phyloP scores from a whole-genome alignment of 1,140 invertebrate species.

The Eueides isabella region DNA sequence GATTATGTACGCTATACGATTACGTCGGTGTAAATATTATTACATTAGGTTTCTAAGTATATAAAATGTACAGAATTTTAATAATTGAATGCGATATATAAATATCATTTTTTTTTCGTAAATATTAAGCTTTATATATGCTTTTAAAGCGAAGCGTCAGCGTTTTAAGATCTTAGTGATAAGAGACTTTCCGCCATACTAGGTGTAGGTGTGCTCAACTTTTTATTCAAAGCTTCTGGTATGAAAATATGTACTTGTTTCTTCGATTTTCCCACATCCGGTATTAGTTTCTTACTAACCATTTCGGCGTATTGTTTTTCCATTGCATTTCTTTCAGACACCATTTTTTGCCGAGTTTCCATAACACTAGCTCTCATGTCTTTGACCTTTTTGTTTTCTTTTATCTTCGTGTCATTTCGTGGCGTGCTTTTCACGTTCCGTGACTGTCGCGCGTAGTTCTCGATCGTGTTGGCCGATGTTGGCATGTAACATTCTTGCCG shows the following conservation, averaged over 20 bases:
- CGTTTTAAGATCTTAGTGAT: conserved; percentile 54
- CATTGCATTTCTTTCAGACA: conserved; percentile 59
- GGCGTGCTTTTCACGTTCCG: conserved; percentile 66
- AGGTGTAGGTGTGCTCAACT: conserved; percentile 46
- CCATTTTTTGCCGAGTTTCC: conserved; percentile 66
- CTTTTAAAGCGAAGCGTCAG: neutral
- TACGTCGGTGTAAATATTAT: too few species aligned
- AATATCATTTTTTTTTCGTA: neutral
- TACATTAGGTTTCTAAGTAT: neutral
- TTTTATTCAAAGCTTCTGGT: conserved; percentile 82
- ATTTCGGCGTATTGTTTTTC: conserved; percentile 77
- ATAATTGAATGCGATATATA: neutral
- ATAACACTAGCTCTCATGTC: conserved; percentile 58
- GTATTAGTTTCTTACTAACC: conserved; percentile 74
- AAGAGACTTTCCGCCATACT: conserved; percentile 64
- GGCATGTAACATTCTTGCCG: conserved; percentile 68
- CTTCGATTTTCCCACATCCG: conserved; percentile 67
- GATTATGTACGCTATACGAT: too few species aligned
- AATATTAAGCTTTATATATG: neutral
- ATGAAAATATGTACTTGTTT: conserved; percentile 87
- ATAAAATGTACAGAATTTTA: neutral
- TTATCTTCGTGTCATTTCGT: conserved; percentile 61
- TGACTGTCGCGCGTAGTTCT: conserved; percentile 78
- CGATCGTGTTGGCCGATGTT: conserved; percentile 71
- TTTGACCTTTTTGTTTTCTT: conserved; percentile 65